These are phyloP conservation scores for Ceramica pisi DNA, from an alignment of 2,888 invertebrate species.

Conservation along the genomic window DNA sequence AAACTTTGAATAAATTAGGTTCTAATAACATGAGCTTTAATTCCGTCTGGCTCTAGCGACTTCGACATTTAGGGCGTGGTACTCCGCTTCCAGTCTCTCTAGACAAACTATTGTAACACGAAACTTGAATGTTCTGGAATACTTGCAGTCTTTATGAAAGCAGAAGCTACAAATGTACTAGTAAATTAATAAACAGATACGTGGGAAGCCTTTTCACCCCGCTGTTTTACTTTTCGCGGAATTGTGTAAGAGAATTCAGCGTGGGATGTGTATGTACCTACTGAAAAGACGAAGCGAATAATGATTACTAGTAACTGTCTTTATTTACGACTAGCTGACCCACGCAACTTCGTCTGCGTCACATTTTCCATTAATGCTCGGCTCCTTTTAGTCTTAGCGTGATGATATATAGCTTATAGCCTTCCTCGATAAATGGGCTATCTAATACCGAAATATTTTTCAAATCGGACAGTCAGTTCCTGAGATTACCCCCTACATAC, in stretches of 20 bases:
- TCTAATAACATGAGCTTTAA: conserved; percentile 4
- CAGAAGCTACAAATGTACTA: background rate
- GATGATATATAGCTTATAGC: no score
- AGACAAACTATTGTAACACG: conserved; percentile 6
- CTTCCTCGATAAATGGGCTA: no score
- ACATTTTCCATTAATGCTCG: no score
- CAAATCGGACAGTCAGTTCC: no score
- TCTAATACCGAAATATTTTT: no score
- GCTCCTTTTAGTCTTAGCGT: no score
- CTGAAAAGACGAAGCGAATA: background rate
- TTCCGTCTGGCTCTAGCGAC: conserved; percentile 2
- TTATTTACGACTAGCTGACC: background rate
- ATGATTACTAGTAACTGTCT: background rate
- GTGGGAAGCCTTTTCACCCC: conserved; percentile 8
- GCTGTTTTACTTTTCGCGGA: conserved; percentile 15
- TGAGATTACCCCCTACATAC: no score
- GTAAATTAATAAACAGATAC: background rate
- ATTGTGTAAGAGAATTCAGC: background rate
- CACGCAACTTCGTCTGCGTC: no score
- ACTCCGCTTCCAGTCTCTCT: conserved; percentile 8
- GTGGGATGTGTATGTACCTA: background rate
- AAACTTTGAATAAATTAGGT: conserved; percentile 9
- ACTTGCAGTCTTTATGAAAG: conserved; percentile 5
- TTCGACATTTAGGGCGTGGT: conserved; percentile 45
- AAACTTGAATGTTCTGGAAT: conserved; percentile 4